Evolutionary conservation across 2,797 vertebrate genomes (phyloP).

Genomic region (Acanthiza pusilla): DNA sequence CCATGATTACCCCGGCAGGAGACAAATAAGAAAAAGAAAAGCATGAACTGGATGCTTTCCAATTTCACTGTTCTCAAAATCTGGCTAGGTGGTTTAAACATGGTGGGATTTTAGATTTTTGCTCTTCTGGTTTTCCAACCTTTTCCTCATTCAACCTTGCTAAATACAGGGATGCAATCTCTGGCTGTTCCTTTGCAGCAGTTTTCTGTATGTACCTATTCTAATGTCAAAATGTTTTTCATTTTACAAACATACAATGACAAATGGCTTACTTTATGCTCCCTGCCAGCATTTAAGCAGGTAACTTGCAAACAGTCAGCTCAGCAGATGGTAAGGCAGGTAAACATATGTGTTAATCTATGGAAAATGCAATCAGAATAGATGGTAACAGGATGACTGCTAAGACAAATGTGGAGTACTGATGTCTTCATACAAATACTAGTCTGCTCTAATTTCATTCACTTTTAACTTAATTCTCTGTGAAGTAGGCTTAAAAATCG

Average conservation of each 20-base stretch:
- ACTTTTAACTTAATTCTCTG: not conserved
- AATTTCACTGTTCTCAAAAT: not conserved
- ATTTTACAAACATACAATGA: not conserved
- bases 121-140: not conserved
- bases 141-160: not conserved
- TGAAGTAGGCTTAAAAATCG: not conserved
- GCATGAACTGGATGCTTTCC: not conserved
- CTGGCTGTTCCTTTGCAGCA: not conserved
- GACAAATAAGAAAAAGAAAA: not conserved
- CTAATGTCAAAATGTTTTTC: not conserved
- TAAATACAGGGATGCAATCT: not conserved
- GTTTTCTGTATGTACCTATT: not conserved
- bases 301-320: not conserved
- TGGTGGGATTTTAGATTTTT: not conserved
- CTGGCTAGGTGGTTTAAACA: not conserved
- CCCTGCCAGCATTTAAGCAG: constrained; percentile 1
- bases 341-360: not conserved
- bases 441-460: not conserved
- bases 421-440: not conserved
- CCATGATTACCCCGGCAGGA: not conserved
- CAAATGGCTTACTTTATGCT: not conserved
- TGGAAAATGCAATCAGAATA: not conserved
- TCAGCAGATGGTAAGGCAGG: constrained; percentile 2
- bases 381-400: not conserved
- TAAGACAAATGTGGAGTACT: not conserved